Evolutionary conservation across 2,888 invertebrate species (phyloP), one percentile per base, ranked within the genome.

Genomic region (Boloria euphrosyne): DNA sequence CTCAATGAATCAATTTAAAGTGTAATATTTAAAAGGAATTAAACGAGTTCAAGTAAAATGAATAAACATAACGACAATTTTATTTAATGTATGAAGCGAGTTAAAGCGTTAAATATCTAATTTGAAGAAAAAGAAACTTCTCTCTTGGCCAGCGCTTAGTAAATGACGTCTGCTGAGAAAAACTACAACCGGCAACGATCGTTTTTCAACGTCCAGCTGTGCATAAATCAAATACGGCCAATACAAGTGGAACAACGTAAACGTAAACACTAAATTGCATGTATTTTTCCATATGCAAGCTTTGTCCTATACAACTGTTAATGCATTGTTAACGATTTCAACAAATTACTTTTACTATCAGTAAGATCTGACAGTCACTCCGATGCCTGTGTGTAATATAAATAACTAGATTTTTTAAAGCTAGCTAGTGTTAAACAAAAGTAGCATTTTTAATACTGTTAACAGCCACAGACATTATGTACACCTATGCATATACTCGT

Each of bases 161-260:
- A 75, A 74, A 72, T 76, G 70, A 64, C 73, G 70, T 70, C 71
- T 73, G 65, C 71, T 73, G 68, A 73, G 72, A 66, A 75, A 73
- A 73, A 74, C 74, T 71, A 73, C 72, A 71, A 73, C 71, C 69
- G 62, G 62, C 71, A 52, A 67, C 70, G 69, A 73, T 74, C 73
- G 73, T 76, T 76, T 73, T 73, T 76, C 75, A 76, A 73, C 73
- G 74, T 75, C 73, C 75, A 73, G 71, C 73, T 70, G 73, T 69
- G 70, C 73, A 75, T 75, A 74, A 77, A 77, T 75, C 75, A 73
- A 75, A 74, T 71, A 70, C 71, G 70, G 63, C 71, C 73, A 69
- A 73, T 74, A 75, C 72, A 73, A 73, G 71, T 74, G 71, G 70
- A 73, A 69, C 72, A 68, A 69, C 68, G 70, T 70, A 73, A 72